Evolutionary conservation across 2,113 vertebrate genomes (phyloP), one percentile per base, ranked within the genome.

Genomic region (zebrafish (Danio rerio)): DNA sequence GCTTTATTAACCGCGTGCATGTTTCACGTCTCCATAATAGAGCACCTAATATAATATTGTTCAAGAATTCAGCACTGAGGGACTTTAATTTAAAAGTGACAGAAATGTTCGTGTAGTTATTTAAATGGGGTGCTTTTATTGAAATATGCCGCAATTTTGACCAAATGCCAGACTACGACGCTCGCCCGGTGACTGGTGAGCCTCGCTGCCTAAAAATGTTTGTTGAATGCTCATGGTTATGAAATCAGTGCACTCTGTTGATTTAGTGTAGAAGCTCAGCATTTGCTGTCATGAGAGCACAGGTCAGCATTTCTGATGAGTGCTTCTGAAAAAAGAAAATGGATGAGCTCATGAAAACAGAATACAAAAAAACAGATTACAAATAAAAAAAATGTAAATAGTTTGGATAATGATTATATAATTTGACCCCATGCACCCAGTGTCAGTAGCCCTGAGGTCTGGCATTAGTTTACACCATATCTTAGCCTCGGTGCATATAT

Each of bases 41-140:
- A 71, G 47, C 69, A 50, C 69, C 47, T 71, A 71, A 71, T 50
- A 71, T 52, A 50, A 50, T 31, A 71, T 71, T 71, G 69, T 71
- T 71, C 7, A 50, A 71, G 69, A 50, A 71, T 71, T 71, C 69
- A 71, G 69, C 69, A 71, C 69, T 71, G 11, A 6, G 69, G 20
- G 69, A 52, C 18, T 71, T 47, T 47, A 71, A 43, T 75, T 75
- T 58, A 75, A 59, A 43, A 43, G 72, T 75, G 72, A 58, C 53
- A 75, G 53, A 75, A 58, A 59, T 75, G 16, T 75, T 75, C 40
- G 21, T 16, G 8, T 15, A 75, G 53, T 75, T 75, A 58, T 58
- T 75, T 59, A 75, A 58, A 58, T 45, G 40, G 8, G 4, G 52
- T 75, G 52, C 53, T 75, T 59, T 75, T 9, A 15, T 16, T 71